phyloP scores from a whole-genome alignment of 2,888 invertebrate genomes.

The Nomada lathburiana region DNA sequence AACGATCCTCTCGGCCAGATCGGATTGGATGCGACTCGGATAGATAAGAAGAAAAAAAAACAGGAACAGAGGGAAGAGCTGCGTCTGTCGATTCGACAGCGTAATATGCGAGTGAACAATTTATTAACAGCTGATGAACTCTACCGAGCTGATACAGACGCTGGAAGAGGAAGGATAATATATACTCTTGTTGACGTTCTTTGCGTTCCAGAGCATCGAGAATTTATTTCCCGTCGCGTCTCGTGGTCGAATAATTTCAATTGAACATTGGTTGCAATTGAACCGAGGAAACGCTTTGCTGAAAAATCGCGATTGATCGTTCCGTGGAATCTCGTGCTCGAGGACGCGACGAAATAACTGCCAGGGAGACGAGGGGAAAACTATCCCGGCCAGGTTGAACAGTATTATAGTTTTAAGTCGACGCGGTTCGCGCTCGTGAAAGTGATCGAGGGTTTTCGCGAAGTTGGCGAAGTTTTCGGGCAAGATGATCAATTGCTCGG shows the following conservation, averaged over 20 bases:
- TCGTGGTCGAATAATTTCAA: too few relatives aligned
- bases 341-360: too few relatives aligned
- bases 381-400: not conserved
- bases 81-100: not conserved
- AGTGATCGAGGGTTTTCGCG: not conserved
- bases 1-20: conserved; percentile 9
- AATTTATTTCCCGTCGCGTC: too few relatives aligned
- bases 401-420: not conserved
- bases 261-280: too few relatives aligned
- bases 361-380: not conserved
- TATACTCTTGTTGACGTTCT: too few relatives aligned
- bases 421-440: not conserved
- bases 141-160: not conserved
- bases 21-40: not conserved
- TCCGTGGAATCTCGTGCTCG: too few relatives aligned
- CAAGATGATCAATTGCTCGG: conserved; percentile 71
- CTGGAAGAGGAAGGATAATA: not conserved
- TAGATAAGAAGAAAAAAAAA: not conserved
- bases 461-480: not conserved
- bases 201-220: too few relatives aligned
- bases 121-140: not conserved
- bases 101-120: not conserved
- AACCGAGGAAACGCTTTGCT: too few relatives aligned
- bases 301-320: too few relatives aligned
- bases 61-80: not conserved